phyloP scores from a whole-genome alignment of 2,113 vertebrate genomes.

The Donacobius atricapilla region DNA sequence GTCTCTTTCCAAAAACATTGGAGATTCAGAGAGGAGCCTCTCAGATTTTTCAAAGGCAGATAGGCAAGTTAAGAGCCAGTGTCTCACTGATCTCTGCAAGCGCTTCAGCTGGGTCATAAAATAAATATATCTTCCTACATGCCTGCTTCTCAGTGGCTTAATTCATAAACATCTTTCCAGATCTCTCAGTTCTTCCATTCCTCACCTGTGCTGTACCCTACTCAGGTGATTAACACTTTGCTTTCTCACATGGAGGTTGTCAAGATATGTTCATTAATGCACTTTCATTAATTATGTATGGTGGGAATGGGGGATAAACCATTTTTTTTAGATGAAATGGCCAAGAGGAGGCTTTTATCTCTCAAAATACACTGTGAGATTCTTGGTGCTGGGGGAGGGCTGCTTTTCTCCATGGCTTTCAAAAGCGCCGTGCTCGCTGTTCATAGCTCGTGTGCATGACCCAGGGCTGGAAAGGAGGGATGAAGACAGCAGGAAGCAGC shows the following conservation, averaged over 20 bases:
- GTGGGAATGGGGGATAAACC: neutral
- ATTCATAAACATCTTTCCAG: neutral
- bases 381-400: neutral
- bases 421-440: neutral
- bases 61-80: neutral
- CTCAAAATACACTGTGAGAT: neutral
- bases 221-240: neutral
- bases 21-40: neutral
- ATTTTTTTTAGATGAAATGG: neutral
- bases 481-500: neutral
- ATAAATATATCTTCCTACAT: neutral
- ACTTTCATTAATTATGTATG: fast-evolving
- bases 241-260: neutral
- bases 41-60: neutral
- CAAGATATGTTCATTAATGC: neutral
- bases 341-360: neutral
- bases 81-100: neutral
- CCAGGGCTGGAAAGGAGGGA: neutral
- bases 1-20: neutral
- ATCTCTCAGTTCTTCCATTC: neutral
- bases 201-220: neutral
- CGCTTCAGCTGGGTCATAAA: neutral
- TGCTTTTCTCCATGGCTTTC: neutral
- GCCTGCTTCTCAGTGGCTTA: neutral
- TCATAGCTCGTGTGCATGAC: neutral